A percentile compares a stretch with the other conserved stretches of the same genome.
Evolutionary conservation across 2,797 vertebrate genomes (phyloP).

Genomic region (Spatula versicolor): DNA sequence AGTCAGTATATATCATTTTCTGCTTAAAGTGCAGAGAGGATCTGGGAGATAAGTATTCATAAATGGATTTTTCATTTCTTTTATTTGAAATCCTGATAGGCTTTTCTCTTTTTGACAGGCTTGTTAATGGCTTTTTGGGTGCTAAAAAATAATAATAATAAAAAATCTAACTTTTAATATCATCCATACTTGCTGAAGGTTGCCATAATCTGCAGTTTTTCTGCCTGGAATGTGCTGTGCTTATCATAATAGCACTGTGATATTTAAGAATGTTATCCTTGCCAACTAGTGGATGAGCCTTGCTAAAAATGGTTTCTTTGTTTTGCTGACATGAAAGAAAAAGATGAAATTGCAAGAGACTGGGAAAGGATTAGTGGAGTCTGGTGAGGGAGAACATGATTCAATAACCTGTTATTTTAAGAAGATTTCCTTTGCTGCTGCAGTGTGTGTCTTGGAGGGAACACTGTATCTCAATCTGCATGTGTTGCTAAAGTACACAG

Average conservation of each 20-base stretch:
- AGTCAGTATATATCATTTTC: conserved; percentile 52
- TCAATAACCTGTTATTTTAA: not conserved
- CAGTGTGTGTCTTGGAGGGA: not conserved
- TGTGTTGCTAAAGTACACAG: not conserved
- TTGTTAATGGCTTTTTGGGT: conserved; percentile 52
- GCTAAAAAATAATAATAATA: not conserved
- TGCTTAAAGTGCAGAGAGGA: conserved; percentile 49
- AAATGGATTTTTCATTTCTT: conserved; percentile 57
- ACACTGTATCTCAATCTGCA: not conserved
- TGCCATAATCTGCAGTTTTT: conserved; percentile 56
- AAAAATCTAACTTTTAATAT: conserved; percentile 48
- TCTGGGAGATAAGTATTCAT: conserved; percentile 49
- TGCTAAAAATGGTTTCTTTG: conserved; percentile 41
- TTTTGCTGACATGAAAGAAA: conserved; percentile 33
- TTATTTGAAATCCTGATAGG: conserved; percentile 56
- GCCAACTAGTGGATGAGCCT: not conserved
- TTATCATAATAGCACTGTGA: conserved; percentile 66
- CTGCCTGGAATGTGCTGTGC: conserved; percentile 12
- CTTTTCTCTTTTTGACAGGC: conserved; percentile 21
- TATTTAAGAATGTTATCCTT: conserved; percentile 52
- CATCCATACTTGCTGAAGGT: conserved; percentile 19
- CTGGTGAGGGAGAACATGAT: not conserved
- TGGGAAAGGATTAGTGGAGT: not conserved
- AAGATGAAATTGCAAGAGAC: not conserved
- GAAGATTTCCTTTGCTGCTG: not conserved